Base-by-base conservation (phyloP, 2,888 invertebrate species). In the Branchellion lobata region DNA sequence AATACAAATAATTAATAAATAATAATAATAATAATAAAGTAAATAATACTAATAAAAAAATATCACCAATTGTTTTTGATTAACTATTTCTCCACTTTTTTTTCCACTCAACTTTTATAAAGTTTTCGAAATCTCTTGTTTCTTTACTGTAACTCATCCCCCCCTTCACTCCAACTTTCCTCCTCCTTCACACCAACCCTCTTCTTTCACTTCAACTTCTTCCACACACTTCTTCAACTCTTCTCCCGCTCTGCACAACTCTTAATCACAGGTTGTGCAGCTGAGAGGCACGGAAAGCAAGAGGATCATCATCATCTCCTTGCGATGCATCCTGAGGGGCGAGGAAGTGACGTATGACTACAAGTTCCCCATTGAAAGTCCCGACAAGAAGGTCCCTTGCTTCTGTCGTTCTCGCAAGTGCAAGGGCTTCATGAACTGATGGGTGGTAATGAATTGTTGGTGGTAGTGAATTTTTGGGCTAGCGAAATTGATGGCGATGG, bases 291-390 rank as follows among this genome's bases (percentile, higher is more conserved):
- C 53, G 14, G 57, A 47, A 1, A n/a, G 29, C 5, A 76, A 76
- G 29, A 51, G 53, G 33, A 76, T 76, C 21, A 57, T 96, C 83
- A 97, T 96, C 86, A 96, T 96, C 89, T 95, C 96, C 24, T 90
- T 95, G 81, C 91, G 94, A 61, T 92, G 85, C 85, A 96, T 97
- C 85, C 90, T 92, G 61, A 91, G 93, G 87, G 96, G 96, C 33
- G 96, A 96, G 89, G 96, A 97, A 87, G 90, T 97, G 71, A 97
- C 96, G 0, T 97, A 97, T 86, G 96, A 97, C 88, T 97, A 97
- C 90, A 96, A 96, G 89, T 97, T 97, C 88, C 96, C 96, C 31
- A 94, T 95, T 86, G 96, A 96, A 89, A 96, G 95, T 85, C 21
- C 47, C 8, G 74, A 79, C 68, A 92, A 94, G 85, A 97, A 97